Percentiles rank a stretch among this genome's conserved stretches.
Conservation (phyloP, 2,888 invertebrate species). For the Meta bourneti region DNA sequence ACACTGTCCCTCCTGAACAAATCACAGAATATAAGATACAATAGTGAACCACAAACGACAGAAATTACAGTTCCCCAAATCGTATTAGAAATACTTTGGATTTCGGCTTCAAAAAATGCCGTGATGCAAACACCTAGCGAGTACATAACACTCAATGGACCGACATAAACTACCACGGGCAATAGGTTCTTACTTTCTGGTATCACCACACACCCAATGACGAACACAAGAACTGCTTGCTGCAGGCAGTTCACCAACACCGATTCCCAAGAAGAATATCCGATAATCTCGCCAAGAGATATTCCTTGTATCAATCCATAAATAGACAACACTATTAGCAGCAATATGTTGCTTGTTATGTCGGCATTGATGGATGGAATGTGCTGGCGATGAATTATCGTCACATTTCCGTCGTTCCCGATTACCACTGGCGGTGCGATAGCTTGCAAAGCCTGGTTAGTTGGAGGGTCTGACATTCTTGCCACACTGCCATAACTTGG, state of each 20-base stretch:
- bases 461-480: neutral
- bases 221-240: constrained; percentile 92
- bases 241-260: constrained; percentile 91
- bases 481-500: constrained; percentile 41
- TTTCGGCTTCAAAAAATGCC: constrained; percentile 38
- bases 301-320: constrained; percentile 93
- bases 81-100: constrained; percentile 14
- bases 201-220: constrained; percentile 91
- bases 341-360: constrained; percentile 2
- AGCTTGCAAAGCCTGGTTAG: neutral
- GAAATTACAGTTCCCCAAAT: constrained; percentile 51
- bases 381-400: neutral
- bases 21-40: constrained; percentile 77
- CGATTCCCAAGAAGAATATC: constrained; percentile 85
- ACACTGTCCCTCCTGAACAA: constrained; percentile 59
- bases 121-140: constrained; percentile 84
- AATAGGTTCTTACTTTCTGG: constrained; percentile 82
- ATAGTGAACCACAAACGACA: constrained; percentile 73
- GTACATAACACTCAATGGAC: constrained; percentile 89
- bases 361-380: neutral
- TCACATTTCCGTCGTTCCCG: constrained; percentile 1
- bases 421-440: constrained; percentile 37
- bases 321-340: constrained; percentile 84
- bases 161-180: constrained; percentile 82
- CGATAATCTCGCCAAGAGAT: constrained; percentile 86